Evolutionary conservation across 2,113 vertebrate genomes (phyloP), one percentile per base, ranked within the genome.

Genomic region (Physeter macrocephalus): DNA sequence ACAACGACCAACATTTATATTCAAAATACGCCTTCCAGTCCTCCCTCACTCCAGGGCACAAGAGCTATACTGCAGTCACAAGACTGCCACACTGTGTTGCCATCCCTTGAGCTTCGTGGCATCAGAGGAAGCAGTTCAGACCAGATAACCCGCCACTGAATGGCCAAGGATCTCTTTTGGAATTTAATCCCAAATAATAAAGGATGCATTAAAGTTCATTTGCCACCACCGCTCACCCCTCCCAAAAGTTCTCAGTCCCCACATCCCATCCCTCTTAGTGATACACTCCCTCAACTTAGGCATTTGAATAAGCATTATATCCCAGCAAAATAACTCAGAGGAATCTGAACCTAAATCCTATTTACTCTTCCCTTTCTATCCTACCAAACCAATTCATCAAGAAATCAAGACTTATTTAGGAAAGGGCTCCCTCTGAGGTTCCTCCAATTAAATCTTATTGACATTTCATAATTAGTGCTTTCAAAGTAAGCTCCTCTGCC

Each of bases 341-440:
- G 54, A 85, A 12, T 59, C 80, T 82, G 64, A 97, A 78, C 39
- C 8, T 84, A 52, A 97, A 92, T 90, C 59, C 15, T 90, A 80
- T 46, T 84, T 92, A 80, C 15, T 66, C 66, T 95, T 80, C 43
- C 39, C 71, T 93, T 81, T 95, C 87, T 92, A 83, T 67, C 20
- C 64, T 49, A 88, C 23, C 3, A 94, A 88, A 67, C 5, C 83
- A 93, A 92, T 74, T 92, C 62, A 83, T 92, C 31, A 64, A 4
- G 52, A 96, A 57, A 84, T 18, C 13, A 93, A 75, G 11, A 67
- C 59, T 95, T 81, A 90, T 77, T 88, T 92, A 97, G 66, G n/a
- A 78, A 23, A 96, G 8, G 27, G 15, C 75, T 97, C 93, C 81
- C 71, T 96, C 69, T 88, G 25, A 93, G n/a, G 82, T 95, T 92